Percentiles rank a stretch among this genome's conserved stretches.
Conservation (phyloP, 2,113 vertebrate species). For the Eulemur macaco region DNA sequence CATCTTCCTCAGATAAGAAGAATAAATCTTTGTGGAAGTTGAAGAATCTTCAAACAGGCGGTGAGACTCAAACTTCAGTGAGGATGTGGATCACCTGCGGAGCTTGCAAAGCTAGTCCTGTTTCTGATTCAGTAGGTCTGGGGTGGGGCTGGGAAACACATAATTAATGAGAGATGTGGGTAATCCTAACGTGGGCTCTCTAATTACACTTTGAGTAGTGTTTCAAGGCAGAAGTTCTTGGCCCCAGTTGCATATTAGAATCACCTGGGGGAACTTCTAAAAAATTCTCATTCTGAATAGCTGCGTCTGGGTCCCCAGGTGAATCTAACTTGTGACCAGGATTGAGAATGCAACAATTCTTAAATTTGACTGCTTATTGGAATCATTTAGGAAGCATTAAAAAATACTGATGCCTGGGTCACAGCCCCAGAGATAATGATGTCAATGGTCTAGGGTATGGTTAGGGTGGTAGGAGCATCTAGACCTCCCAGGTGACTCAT, state of each 20-base stretch:
- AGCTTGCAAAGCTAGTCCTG: background rate
- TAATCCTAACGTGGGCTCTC: background rate
- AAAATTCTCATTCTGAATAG: background rate
- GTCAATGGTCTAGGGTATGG: background rate
- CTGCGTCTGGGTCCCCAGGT: background rate
- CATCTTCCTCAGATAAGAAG: background rate
- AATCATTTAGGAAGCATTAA: background rate
- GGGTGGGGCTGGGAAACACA: background rate
- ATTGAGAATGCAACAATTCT: background rate
- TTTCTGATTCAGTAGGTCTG: background rate
- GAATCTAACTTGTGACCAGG: background rate
- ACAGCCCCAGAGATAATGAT: background rate
- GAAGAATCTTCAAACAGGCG: background rate
- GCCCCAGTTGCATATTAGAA: background rate
- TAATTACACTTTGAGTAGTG: background rate
- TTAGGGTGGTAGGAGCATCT: background rate
- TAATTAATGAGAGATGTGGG: background rate
- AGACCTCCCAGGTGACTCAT: background rate
- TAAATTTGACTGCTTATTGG: background rate
- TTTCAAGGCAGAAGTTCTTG: background rate
- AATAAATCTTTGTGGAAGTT: background rate
- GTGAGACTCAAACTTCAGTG: background rate
- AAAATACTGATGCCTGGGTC: background rate
- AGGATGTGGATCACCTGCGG: background rate
- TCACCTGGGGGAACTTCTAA: background rate